These are phyloP conservation scores for Plectrocnemia conspersa DNA, from an alignment of 1,140 invertebrate genomes.

Conservation along the genomic window DNA sequence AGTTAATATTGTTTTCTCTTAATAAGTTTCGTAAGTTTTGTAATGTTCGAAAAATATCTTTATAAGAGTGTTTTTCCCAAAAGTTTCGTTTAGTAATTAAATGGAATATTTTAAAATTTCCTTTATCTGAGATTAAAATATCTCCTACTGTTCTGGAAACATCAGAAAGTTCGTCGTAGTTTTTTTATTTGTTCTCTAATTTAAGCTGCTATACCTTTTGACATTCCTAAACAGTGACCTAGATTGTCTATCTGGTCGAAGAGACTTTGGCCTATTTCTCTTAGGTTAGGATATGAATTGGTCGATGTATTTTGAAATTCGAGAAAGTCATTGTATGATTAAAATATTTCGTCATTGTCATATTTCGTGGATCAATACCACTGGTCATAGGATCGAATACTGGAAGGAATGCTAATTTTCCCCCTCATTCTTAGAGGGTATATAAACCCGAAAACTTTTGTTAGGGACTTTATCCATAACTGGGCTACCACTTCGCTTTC, in stretches of 20 bases:
- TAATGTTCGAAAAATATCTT: conserved; percentile 26
- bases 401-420: too few species aligned
- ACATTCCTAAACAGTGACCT: conserved; percentile 6
- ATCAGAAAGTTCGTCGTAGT: conserved; percentile 15
- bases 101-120: conserved; percentile 19
- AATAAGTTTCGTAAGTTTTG: conserved; percentile 23
- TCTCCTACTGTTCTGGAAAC: background rate
- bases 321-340: too few species aligned
- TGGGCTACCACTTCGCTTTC: too few species aligned
- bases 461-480: too few species aligned
- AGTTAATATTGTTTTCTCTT: conserved; percentile 17
- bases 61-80: conserved; percentile 28
- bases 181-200: background rate
- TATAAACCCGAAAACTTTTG: too few species aligned
- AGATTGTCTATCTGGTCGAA: conserved; percentile 10
- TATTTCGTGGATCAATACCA: too few species aligned
- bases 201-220: conserved; percentile 1
- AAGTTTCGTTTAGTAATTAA: conserved; percentile 28
- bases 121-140: conserved; percentile 1
- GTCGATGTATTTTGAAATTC: too few species aligned
- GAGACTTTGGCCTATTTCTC: too few species aligned
- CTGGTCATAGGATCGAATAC: too few species aligned
- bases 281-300: too few species aligned
- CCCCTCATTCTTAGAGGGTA: too few species aligned
- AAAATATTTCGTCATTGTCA: too few species aligned